Conservation (phyloP, 2,888 invertebrate species). For the Alitta virens region DNA sequence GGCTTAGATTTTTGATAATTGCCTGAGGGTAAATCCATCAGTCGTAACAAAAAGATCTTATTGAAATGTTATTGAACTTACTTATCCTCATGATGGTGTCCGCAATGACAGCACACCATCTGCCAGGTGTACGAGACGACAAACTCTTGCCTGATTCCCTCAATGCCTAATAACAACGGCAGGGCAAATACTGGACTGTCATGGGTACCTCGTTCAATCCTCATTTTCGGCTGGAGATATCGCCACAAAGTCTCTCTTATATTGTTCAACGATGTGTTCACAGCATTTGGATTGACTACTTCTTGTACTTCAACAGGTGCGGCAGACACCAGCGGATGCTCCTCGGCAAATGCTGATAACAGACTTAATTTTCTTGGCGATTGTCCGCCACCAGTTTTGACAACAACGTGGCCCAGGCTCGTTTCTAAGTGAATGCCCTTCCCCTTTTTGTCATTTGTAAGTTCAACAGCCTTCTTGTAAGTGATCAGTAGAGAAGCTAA, state of each 20-base stretch:
- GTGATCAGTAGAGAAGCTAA: neutral
- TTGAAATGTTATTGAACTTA: too few relatives aligned
- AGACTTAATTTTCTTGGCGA: neutral
- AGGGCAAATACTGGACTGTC: conserved; percentile 52
- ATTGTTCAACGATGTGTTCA: conserved; percentile 25
- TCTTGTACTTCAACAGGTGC: neutral
- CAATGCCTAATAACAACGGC: conserved; percentile 38
- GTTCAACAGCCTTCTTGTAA: conserved; percentile 9
- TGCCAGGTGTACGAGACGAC: conserved; percentile 37
- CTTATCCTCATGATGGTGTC: conserved; percentile 18
- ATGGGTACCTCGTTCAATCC: conserved; percentile 45
- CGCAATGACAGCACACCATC: conserved; percentile 28
- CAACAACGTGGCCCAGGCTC: conserved; percentile 13
- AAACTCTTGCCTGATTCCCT: conserved; percentile 36
- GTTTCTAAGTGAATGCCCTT: conserved; percentile 7
- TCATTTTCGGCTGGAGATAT: conserved; percentile 39
- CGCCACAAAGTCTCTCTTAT: conserved; percentile 44
- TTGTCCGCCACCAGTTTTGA: conserved; percentile 21
- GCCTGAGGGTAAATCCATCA: too few relatives aligned
- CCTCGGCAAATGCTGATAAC: neutral
- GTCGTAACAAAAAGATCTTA: too few relatives aligned
- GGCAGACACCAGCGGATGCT: neutral
- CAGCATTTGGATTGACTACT: neutral
- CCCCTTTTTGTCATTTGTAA: neutral
- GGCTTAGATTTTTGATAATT: too few relatives aligned